Percentiles rank a stretch among this genome's conserved stretches.
phyloP scores from a whole-genome alignment of 2,797 vertebrate species.

The Columba guinea region DNA sequence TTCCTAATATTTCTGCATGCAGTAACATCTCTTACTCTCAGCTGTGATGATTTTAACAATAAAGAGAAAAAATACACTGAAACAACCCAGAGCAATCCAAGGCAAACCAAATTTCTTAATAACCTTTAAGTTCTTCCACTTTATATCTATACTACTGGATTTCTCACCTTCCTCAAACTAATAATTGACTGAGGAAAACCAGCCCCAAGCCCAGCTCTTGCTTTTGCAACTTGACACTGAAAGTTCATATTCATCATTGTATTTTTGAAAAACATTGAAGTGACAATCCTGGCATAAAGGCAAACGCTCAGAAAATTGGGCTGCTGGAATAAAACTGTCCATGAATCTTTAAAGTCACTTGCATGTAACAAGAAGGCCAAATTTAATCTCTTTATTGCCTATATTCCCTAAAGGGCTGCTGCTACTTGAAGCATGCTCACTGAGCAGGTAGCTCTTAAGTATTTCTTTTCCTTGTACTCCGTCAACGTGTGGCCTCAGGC shows the following conservation, averaged over 20 bases:
- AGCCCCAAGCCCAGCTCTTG: neutral
- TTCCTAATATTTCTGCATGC: neutral
- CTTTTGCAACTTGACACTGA: neutral
- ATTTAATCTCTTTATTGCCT: constrained; percentile 12
- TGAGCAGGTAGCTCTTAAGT: constrained; percentile 31
- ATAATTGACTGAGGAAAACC: neutral
- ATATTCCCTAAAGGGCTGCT: neutral
- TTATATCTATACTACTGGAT: neutral
- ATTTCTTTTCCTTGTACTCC: neutral
- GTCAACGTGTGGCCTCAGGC: neutral
- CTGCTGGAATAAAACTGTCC: constrained; percentile 10
- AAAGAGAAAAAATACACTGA: neutral
- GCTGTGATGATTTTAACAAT: neutral
- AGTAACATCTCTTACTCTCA: neutral
- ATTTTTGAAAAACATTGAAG: neutral
- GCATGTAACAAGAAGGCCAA: neutral
- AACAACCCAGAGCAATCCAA: neutral
- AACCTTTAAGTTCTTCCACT: neutral
- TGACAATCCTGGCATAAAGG: neutral
- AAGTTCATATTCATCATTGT: neutral
- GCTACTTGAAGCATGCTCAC: neutral
- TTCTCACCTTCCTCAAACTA: constrained; percentile 13
- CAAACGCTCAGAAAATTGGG: constrained; percentile 22
- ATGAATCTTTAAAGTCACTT: constrained; percentile 42
- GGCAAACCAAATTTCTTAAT: neutral